A percentile compares a stretch with the other conserved stretches of the same genome.
Conservation (phyloP, 30 jellyfish, hydroid and myxozoan species). For the Cassiopea xamachana region DNA sequence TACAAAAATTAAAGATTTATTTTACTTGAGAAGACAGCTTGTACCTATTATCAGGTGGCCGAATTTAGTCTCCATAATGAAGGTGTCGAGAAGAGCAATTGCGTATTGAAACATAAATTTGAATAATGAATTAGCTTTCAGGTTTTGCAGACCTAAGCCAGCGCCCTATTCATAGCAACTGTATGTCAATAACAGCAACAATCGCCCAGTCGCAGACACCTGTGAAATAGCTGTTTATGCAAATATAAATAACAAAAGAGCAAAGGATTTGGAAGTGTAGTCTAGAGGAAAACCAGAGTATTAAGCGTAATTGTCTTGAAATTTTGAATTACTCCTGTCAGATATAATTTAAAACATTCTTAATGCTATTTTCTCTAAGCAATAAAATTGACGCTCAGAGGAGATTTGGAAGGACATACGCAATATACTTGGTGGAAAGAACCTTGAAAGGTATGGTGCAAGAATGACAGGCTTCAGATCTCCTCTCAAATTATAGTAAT, state of each 20-base stretch:
- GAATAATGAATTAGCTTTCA: conserved; percentile 56
- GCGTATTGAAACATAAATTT: conserved; percentile 18
- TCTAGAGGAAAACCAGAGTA: too few species aligned
- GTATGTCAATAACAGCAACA: not conserved
- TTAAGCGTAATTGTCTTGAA: too few species aligned
- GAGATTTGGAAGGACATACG: too few species aligned
- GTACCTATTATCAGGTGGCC: conserved; percentile 61
- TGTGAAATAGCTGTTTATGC: not conserved
- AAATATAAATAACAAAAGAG: not conserved
- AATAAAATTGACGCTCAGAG: too few species aligned
- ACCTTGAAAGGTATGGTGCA: too few species aligned
- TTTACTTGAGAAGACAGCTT: conserved; percentile 8
- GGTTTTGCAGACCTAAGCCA: conserved; percentile 20
- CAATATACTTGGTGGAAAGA: too few species aligned
- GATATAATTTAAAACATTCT: too few species aligned
- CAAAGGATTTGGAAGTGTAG: too few species aligned
- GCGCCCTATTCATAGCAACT: conserved; percentile 48
- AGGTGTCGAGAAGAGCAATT: not conserved
- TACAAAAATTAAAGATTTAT: conserved; percentile 23
- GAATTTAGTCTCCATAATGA: not conserved
- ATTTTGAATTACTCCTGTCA: too few species aligned
- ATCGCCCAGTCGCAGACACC: conserved; percentile 36
- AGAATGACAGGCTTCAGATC: too few species aligned
- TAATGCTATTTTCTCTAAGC: too few species aligned
- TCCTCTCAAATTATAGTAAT: too few species aligned